Evolutionary conservation across 2,888 invertebrate genomes (phyloP).

Genomic region (Gnatocerus cornutus): DNA sequence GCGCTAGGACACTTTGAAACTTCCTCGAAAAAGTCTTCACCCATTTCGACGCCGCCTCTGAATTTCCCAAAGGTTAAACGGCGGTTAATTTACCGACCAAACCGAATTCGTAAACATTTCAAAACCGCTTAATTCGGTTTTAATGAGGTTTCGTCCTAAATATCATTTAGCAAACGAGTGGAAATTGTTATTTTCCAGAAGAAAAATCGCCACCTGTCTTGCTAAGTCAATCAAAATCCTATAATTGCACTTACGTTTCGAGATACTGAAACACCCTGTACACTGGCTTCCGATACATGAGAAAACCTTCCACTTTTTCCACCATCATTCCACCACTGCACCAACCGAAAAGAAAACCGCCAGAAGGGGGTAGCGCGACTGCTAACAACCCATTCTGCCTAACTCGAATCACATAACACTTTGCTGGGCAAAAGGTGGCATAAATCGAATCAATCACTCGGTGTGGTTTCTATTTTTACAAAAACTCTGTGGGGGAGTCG

Average conservation of each 20-base stretch:
- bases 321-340: constrained; percentile 73
- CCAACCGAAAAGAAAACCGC: constrained; percentile 41
- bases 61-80: constrained; percentile 10
- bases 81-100: constrained; percentile 22
- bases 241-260: constrained; percentile 88
- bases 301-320: constrained; percentile 86
- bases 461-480: constrained; percentile 42
- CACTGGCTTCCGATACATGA: constrained; percentile 86
- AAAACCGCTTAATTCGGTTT: constrained; percentile 12
- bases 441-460: constrained; percentile 23
- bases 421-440: constrained; percentile 15
- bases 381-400: constrained; percentile 14
- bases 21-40: not conserved
- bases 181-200: too few relatives aligned
- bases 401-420: constrained; percentile 27
- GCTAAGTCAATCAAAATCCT: too few relatives aligned
- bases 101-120: constrained; percentile 16
- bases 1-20: too few relatives aligned
- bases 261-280: constrained; percentile 88
- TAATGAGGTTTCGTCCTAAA: not conserved
- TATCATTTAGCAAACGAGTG: not conserved
- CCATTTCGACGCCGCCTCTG: constrained; percentile 7
- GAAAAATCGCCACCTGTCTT: constrained; percentile 1
- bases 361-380: constrained; percentile 1
- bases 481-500: constrained; percentile 43